Percentiles rank a stretch among this genome's conserved stretches.
These are phyloP conservation scores for Oreortyx pictus DNA, from an alignment of 2,797 vertebrate genomes.

Conservation along the genomic window DNA sequence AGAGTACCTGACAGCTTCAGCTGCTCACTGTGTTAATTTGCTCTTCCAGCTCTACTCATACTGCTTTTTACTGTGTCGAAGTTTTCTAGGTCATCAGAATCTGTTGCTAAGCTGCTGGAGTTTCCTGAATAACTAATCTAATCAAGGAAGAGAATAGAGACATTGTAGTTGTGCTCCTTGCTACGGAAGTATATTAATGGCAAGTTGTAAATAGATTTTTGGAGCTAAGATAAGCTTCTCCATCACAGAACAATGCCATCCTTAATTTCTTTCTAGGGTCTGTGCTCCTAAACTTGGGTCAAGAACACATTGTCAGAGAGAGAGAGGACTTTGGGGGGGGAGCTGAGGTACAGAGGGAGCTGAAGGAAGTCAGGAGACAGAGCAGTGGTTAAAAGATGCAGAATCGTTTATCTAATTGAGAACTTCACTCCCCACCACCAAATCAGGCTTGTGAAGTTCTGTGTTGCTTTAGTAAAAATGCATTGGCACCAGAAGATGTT, in stretches of 20 bases:
- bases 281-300: not conserved
- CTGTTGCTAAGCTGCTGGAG: conserved; percentile 57
- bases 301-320: not conserved
- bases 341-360: not conserved
- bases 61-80: not conserved
- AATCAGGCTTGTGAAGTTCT: not conserved
- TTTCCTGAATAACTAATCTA: not conserved
- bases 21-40: accelerated
- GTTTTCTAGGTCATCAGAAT: conserved; percentile 55
- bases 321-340: too few relatives aligned
- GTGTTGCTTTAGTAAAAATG: not conserved
- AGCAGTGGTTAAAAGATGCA: not conserved
- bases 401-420: not conserved
- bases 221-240: not conserved
- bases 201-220: not conserved
- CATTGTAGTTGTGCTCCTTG: not conserved
- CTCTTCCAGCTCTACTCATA: not conserved
- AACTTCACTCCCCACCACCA: not conserved
- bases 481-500: not conserved
- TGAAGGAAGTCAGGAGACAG: not conserved
- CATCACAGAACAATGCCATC: not conserved
- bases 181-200: not conserved
- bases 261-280: not conserved
- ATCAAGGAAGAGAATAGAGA: conserved; percentile 34
- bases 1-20: not conserved